Evolutionary conservation across 2,113 vertebrate genomes (phyloP).

Genomic region (Cynopterus brachyotis): DNA sequence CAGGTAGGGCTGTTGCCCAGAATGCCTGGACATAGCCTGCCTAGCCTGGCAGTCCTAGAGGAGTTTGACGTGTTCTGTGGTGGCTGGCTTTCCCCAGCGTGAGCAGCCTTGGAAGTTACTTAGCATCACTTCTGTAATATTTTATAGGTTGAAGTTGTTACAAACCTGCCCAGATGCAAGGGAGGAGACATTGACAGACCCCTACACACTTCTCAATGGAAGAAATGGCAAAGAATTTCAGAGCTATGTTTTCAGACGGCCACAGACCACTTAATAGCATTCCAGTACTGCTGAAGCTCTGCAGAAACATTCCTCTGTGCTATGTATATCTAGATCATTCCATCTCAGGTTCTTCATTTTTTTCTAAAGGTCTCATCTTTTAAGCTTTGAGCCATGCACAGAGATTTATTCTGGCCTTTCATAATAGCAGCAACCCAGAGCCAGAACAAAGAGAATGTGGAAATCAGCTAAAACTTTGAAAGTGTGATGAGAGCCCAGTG

Average conservation of each 20-base stretch:
- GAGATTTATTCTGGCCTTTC: neutral
- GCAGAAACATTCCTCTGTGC: neutral
- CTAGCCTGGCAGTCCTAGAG: neutral
- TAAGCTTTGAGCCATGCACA: neutral
- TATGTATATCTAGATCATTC: neutral
- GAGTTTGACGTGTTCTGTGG: fast-evolving
- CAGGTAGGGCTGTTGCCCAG: neutral
- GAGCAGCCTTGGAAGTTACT: neutral
- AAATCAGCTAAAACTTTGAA: neutral
- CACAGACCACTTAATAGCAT: neutral
- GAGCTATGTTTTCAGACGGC: neutral
- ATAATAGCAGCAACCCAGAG: neutral
- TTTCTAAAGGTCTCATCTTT: neutral
- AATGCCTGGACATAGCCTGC: no score
- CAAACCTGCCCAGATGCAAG: neutral
- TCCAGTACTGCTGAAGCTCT: neutral
- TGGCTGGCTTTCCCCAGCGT: neutral
- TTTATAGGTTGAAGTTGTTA: neutral
- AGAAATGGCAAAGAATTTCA: neutral
- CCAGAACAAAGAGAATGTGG: neutral
- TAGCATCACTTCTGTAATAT: neutral
- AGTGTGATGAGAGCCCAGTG: neutral
- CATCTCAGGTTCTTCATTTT: neutral
- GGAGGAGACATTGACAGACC: neutral
- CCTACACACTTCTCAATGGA: neutral